Evolutionary conservation across 2,113 vertebrate species (phyloP).

Genomic region (Phodopus roborovskii): DNA sequence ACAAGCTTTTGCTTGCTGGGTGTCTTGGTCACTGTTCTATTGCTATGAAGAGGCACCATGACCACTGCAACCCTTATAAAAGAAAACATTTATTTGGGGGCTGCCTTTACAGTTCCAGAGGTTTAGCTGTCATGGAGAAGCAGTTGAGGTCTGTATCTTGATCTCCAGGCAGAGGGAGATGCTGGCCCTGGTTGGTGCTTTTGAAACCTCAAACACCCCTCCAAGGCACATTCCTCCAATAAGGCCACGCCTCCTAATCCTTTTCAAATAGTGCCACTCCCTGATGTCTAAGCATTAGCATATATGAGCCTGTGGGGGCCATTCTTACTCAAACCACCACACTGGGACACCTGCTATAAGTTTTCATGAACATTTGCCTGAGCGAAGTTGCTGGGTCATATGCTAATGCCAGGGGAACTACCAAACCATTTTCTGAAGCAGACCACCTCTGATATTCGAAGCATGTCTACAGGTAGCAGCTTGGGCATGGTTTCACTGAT

Average conservation of each 20-base stretch:
- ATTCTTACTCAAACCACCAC: background rate
- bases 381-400: background rate
- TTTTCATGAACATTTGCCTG: background rate
- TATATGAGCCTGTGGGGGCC: background rate
- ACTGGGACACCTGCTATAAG: background rate
- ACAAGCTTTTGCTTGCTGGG: background rate
- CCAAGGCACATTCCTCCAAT: background rate
- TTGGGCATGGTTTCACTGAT: background rate
- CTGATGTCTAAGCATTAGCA: background rate
- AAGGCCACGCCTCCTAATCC: background rate
- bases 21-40: background rate
- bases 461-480: background rate
- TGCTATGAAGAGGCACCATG: background rate
- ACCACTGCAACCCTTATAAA: background rate
- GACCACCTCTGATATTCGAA: background rate
- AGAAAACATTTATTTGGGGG: background rate
- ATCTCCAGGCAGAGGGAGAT: background rate
- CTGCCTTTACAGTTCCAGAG: background rate
- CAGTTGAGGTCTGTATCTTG: background rate
- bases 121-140: background rate
- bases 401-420: background rate
- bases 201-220: background rate
- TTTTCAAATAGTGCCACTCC: background rate
- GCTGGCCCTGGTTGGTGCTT: background rate
- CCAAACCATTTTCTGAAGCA: background rate